A percentile compares a stretch with the other conserved stretches of the same genome.
Evolutionary conservation across 2,888 invertebrate species (phyloP).

Genomic region (Epinotia demarniana): DNA sequence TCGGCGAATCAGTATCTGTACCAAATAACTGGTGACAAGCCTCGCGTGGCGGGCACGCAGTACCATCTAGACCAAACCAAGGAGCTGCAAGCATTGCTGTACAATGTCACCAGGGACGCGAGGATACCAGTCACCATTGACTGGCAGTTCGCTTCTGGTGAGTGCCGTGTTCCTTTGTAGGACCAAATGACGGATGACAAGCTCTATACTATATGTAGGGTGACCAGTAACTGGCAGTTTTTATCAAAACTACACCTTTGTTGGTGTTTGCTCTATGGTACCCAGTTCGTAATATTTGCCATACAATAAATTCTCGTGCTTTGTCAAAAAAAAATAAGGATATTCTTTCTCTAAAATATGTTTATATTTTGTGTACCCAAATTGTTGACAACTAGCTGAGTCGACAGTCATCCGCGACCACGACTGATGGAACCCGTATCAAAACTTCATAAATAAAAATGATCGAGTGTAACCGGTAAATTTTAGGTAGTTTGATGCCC

Average conservation of each 20-base stretch:
- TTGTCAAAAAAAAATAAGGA: too few species aligned
- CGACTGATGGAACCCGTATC: too few species aligned
- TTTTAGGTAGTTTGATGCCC: too few species aligned
- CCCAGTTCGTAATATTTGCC: too few species aligned
- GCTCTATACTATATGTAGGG: not conserved
- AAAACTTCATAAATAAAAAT: too few species aligned
- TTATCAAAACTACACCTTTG: not conserved
- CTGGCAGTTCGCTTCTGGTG: slow-evolving; percentile 72
- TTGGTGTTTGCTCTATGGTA: slow-evolving; percentile 43
- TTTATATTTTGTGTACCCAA: too few species aligned
- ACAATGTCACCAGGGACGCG: slow-evolving; percentile 58
- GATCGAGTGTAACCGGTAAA: too few species aligned
- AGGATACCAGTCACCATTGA: slow-evolving; percentile 61
- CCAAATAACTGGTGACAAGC: slow-evolving; percentile 56
- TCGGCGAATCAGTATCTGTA: slow-evolving; percentile 61
- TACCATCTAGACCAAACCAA: slow-evolving; percentile 68
- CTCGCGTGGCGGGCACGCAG: slow-evolving; percentile 50
- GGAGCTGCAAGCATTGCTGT: slow-evolving; percentile 65
- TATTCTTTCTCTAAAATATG: too few species aligned
- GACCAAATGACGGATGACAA: not conserved
- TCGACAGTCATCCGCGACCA: too few species aligned
- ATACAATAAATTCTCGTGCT: too few species aligned
- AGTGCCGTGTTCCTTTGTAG: slow-evolving; percentile 27
- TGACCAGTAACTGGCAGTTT: too few species aligned
- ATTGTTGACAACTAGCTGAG: too few species aligned